Base-by-base conservation (phyloP, 2,888 invertebrate species). In the Drosophila birchii region DNA sequence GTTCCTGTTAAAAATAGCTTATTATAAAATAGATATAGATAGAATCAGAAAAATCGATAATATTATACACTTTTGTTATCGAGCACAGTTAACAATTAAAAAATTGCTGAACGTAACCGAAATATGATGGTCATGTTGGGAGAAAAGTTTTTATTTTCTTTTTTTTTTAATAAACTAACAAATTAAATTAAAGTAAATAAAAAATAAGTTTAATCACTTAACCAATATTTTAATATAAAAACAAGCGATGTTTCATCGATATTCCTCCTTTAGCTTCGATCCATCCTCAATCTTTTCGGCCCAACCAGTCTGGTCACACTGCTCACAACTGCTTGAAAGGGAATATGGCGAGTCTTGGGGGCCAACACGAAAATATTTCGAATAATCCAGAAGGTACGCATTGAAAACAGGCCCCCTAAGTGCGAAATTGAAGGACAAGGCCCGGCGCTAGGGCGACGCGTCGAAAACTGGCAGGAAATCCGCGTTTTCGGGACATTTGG, bases 341-440 rank as follows among this genome's bases (percentile, higher is more conserved):
- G 92, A 93, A 93, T 92, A 93, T 92, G 93, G 92, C 92, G 93
- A 92, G 92, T 92, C 90, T 93, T 91, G 93, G 91, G 90, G 93
- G 92, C 88, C 92, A 93, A 90, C 91, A 92, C 90, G 90, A 92
- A 91, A 92, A 92, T 92, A 90, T 88, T 88, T 86, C 91, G 86
- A 92, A 91, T 90, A 91, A 90, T 87, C 86, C 86, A 89, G 86
- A 91, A 92, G 92, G 93, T 93, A 92, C 83, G 90, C 84, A 82
- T 86, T 79, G 72, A 86, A 87, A 80, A 78, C 61, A 59, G 64
- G 76, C 72, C 57, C 60, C 70, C 55, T 32, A 34, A 45, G 20
- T 23, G 23, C 70, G 67, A 77, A 79, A 78, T 60, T 57, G 68
- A 73, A 68, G 36, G 55, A 36, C 2, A 53, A 54, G 54, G 43